Percentiles rank a stretch among this genome's conserved stretches.
Conservation (phyloP, 2,113 vertebrate genomes). For the Nesogale talazaci region DNA sequence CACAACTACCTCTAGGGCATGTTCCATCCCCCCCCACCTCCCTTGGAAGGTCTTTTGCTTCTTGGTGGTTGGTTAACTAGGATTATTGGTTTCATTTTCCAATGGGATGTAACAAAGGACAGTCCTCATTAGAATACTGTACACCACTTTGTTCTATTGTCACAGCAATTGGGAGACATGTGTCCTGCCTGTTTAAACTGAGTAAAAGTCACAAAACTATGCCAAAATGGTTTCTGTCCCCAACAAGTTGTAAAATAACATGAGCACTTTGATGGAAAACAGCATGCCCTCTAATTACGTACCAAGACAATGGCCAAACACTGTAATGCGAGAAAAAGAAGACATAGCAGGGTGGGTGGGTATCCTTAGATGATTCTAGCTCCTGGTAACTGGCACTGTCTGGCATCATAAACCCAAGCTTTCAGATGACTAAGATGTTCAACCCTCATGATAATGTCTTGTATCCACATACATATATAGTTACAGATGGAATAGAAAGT, state of each 20-base stretch:
- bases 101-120: background rate
- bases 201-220: slow-evolving; percentile 29
- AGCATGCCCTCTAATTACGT: background rate
- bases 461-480: background rate
- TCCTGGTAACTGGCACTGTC: background rate
- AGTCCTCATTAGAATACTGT: background rate
- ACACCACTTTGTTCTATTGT: background rate
- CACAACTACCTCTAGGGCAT: background rate
- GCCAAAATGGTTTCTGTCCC: background rate
- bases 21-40: background rate
- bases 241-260: background rate
- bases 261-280: background rate
- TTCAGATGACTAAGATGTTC: slow-evolving; percentile 29
- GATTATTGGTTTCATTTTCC: background rate
- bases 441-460: background rate
- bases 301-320: background rate
- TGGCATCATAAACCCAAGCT: background rate
- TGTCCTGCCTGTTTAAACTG: background rate
- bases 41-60: background rate
- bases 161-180: background rate
- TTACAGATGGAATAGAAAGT: slow-evolving; percentile 21
- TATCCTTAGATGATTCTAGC: background rate
- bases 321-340: background rate
- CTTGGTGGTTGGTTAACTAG: background rate
- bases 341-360: fast-evolving